Evolutionary conservation across 2,888 invertebrate genomes (phyloP).

Genomic region (Axea sp.): DNA sequence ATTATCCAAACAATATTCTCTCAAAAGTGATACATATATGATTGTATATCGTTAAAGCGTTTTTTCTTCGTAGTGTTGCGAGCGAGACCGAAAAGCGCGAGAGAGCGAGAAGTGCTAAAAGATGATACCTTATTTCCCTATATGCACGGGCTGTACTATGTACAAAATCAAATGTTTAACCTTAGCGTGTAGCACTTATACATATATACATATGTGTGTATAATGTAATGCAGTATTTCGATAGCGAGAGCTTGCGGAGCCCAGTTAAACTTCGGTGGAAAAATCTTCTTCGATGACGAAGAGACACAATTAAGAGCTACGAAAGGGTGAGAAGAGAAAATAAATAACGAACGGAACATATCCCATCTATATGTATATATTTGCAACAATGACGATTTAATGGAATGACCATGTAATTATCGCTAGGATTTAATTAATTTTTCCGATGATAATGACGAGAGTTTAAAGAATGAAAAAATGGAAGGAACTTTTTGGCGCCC

Average conservation of each 20-base stretch:
- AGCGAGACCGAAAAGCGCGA: slow-evolving; percentile 6
- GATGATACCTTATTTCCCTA: slow-evolving; percentile 63
- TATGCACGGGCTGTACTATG: slow-evolving; percentile 70
- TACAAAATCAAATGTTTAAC: slow-evolving; percentile 75
- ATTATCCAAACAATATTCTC: slow-evolving; percentile 13
- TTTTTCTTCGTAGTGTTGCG: slow-evolving; percentile 39
- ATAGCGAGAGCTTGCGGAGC: slow-evolving; percentile 61
- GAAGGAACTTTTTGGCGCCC: slow-evolving; percentile 32
- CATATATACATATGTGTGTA: slow-evolving; percentile 62
- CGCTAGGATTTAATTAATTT: slow-evolving; percentile 64
- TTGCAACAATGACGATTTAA: slow-evolving; percentile 66
- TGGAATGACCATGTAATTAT: slow-evolving; percentile 67
- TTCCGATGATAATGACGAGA: slow-evolving; percentile 65
- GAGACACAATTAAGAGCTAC: neutral
- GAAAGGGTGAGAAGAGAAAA: neutral
- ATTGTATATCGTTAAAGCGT: slow-evolving; percentile 29
- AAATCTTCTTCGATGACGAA: slow-evolving; percentile 48
- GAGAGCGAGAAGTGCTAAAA: slow-evolving; percentile 44
- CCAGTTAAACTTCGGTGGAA: slow-evolving; percentile 23
- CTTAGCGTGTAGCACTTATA: slow-evolving; percentile 72
- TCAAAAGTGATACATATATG: slow-evolving; percentile 17
- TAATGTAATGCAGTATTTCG: slow-evolving; percentile 70
- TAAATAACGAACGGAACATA: slow-evolving; percentile 72
- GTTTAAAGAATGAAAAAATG: slow-evolving; percentile 40
- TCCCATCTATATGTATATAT: slow-evolving; percentile 78